These are phyloP conservation scores for Mamestra brassicae DNA, from an alignment of 2,888 invertebrate species.

Conservation along the genomic window DNA sequence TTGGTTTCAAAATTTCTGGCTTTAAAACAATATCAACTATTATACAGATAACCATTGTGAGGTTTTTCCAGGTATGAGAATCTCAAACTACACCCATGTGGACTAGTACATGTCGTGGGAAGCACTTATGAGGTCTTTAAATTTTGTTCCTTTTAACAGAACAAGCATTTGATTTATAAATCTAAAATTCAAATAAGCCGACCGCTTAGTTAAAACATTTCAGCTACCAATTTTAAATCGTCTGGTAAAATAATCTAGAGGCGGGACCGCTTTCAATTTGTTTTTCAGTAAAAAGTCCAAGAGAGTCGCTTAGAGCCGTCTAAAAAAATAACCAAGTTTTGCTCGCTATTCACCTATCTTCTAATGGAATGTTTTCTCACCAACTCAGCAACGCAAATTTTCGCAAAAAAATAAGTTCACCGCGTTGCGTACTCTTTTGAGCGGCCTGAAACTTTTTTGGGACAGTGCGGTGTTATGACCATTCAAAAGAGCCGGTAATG, in stretches of 20 bases:
- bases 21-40: not conserved
- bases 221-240: slow-evolving; percentile 34
- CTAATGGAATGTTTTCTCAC: slow-evolving; percentile 52
- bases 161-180: not conserved
- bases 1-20: too few relatives aligned
- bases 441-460: slow-evolving; percentile 9
- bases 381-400: slow-evolving; percentile 21
- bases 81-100: not conserved
- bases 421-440: slow-evolving; percentile 19
- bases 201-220: slow-evolving; percentile 26
- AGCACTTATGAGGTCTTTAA: too few relatives aligned
- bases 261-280: slow-evolving; percentile 37
- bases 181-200: slow-evolving; percentile 18
- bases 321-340: slow-evolving; percentile 49
- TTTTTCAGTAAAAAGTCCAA: slow-evolving; percentile 37
- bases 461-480: slow-evolving; percentile 13
- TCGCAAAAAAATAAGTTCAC: slow-evolving; percentile 29
- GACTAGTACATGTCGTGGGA: not conserved
- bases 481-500: slow-evolving; percentile 35
- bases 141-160: too few relatives aligned
- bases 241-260: slow-evolving; percentile 21
- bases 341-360: slow-evolving; percentile 49
- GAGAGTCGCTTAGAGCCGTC: slow-evolving; percentile 27
- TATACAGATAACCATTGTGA: not conserved
- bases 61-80: not conserved